These are phyloP conservation scores for Rhinogobius similis DNA, from an alignment of 2,113 vertebrate species.

Conservation along the genomic window DNA sequence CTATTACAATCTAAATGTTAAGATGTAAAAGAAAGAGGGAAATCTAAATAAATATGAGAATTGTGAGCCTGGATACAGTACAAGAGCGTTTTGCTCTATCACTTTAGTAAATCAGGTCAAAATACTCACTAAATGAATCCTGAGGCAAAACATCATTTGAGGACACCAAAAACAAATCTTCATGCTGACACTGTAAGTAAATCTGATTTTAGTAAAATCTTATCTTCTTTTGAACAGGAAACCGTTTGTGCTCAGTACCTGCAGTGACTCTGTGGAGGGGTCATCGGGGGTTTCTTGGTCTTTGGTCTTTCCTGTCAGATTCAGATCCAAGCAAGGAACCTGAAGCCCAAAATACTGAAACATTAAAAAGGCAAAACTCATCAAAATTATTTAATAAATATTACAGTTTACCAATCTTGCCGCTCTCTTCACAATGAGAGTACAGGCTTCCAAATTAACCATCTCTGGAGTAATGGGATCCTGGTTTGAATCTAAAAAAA, in stretches of 20 bases:
- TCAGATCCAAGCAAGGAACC: slow-evolving; percentile 3
- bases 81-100: too few species aligned
- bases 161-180: not conserved
- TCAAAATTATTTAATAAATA: not conserved
- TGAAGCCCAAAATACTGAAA: slow-evolving; percentile 8
- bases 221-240: not conserved
- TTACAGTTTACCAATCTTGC: slow-evolving; percentile 48
- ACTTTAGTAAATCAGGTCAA: not conserved
- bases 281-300: not conserved
- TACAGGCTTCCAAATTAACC: too few species aligned
- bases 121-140: slow-evolving; percentile 37
- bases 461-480: not conserved
- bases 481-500: slow-evolving; percentile 30
- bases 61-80: too few species aligned
- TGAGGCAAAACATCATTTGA: slow-evolving; percentile 2
- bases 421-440: not conserved
- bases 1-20: too few species aligned
- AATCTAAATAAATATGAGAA: too few species aligned
- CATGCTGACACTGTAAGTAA: not conserved
- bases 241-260: slow-evolving; percentile 7
- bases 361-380: not conserved
- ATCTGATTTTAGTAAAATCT: not conserved
- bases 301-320: not conserved
- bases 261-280: not conserved
- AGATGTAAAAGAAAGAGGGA: too few species aligned